Percentiles rank a stretch among this genome's conserved stretches.
These are phyloP conservation scores for Calonectris borealis DNA, from an alignment of 2,113 vertebrate genomes.

Conservation along the genomic window DNA sequence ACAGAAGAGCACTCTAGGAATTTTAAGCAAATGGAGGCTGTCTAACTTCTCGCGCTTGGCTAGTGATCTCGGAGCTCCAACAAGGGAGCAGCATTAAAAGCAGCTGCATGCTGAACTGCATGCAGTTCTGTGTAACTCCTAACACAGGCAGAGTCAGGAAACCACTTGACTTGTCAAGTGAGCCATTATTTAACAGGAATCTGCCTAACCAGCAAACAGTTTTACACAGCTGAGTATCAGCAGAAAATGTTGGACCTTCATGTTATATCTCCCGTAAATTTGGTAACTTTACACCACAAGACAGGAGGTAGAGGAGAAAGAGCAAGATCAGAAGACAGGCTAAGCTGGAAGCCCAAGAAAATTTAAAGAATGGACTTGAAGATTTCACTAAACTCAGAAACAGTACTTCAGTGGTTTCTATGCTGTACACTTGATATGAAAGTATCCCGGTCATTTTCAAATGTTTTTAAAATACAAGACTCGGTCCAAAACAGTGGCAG, in stretches of 20 bases:
- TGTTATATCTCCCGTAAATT: accelerated
- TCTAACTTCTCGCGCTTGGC: not conserved
- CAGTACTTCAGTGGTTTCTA: not conserved
- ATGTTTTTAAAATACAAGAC: not conserved
- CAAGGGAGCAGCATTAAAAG: not conserved
- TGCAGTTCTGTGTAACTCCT: not conserved
- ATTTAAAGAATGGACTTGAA: not conserved
- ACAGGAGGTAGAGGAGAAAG: not conserved
- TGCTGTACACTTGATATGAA: not conserved
- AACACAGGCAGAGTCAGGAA: not conserved
- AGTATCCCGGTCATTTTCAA: not conserved
- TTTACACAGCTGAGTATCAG: not conserved
- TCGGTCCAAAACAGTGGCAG: not conserved
- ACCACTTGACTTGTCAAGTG: not conserved
- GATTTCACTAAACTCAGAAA: not conserved
- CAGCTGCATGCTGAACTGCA: not conserved
- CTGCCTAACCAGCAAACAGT: not conserved
- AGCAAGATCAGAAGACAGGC: not conserved
- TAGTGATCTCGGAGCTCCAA: not conserved
- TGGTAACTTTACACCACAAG: not conserved
- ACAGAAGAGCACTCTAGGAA: not conserved
- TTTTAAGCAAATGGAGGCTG: not conserved
- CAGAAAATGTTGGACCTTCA: not conserved
- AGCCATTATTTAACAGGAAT: not conserved
- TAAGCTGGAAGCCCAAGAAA: not conserved